Base-by-base conservation (phyloP, 2,888 invertebrate genomes). In the Liopterus haemorrhoidalis region DNA sequence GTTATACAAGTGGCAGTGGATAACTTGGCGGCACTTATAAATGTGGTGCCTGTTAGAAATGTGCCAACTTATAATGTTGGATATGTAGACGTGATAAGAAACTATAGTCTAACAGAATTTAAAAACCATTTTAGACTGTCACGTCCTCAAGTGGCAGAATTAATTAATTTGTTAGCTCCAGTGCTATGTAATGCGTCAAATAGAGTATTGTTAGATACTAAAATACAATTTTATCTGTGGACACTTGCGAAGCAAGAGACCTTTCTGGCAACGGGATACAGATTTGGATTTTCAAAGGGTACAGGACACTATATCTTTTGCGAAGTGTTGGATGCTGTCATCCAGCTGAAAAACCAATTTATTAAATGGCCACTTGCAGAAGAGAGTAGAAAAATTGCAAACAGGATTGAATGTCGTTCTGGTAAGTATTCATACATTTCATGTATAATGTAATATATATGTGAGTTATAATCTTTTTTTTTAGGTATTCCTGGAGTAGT, bases 401-500 rank as follows among this genome's bases (percentile, higher is more conserved):
- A 12, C 28, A 28, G 28, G 28, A 28, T 28, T 14, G 28, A 28
- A 28, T 14, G 4, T 28, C 12, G 5, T 14, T 28, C 28, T 14
- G 5, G 28, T 28, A 28, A 28, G 5, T 3, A 28, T 28, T 3
- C 15, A 28, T 28, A 28, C 12, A 28, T n/a, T n/a, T n/a, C n/a
- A n/a, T n/a, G n/a, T n/a, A 28, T 14, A 28, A 14, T 14, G 28
- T 5, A 14, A 3, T 24, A 9, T 4, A 28, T 28, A 12, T 28
- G 28, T 28, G 28, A 28, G 15, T n/a, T 28, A 14, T 14, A 12
- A 28, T 28, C 15, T 16, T 18, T 14, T 8, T 38, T 11, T 38
- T 11, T 2, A 38, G 31, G 2, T 19, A 33, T 33, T 3, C 20
- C 2, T 24, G 44, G 44, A 9, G 40, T 41, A 24, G 12, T 44